Conservation (phyloP, 2,888 invertebrate species). For the Caenorhabditis wallacei region DNA sequence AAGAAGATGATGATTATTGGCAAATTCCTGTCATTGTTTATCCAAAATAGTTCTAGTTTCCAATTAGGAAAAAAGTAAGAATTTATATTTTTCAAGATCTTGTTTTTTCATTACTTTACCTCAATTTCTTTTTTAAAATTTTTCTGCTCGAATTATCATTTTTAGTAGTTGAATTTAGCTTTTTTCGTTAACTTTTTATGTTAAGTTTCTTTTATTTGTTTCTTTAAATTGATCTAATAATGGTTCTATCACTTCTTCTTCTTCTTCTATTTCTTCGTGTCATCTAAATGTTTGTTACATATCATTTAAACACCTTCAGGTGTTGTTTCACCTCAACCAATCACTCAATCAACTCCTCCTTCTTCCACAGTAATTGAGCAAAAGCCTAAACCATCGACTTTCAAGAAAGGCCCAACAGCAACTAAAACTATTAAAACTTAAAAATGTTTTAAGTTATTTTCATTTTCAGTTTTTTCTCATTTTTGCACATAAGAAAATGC, state of each 20-base stretch:
- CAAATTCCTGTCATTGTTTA: constrained; percentile 52
- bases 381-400: constrained; percentile 33
- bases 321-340: constrained; percentile 29
- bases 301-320: constrained; percentile 29
- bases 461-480: neutral
- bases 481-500: neutral
- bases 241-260: constrained; percentile 10
- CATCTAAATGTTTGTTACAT: constrained; percentile 17
- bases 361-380: constrained; percentile 22
- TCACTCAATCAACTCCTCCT: constrained; percentile 25
- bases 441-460: neutral
- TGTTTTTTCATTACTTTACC: constrained; percentile 5
- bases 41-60: constrained; percentile 10
- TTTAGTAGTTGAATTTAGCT: neutral
- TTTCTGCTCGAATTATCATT: neutral
- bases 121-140: neutral
- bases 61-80: neutral
- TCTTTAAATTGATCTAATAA: constrained; percentile 6
- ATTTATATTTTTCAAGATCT: neutral
- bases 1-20: constrained; percentile 31
- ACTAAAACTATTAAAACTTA: constrained; percentile 20
- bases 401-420: constrained; percentile 29
- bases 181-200: neutral
- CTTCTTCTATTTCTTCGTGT: constrained; percentile 9
- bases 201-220: neutral